Evolutionary conservation across 2,113 vertebrate species (phyloP), one percentile per base, ranked within the genome.

Genomic region (Catharus fuscescens): DNA sequence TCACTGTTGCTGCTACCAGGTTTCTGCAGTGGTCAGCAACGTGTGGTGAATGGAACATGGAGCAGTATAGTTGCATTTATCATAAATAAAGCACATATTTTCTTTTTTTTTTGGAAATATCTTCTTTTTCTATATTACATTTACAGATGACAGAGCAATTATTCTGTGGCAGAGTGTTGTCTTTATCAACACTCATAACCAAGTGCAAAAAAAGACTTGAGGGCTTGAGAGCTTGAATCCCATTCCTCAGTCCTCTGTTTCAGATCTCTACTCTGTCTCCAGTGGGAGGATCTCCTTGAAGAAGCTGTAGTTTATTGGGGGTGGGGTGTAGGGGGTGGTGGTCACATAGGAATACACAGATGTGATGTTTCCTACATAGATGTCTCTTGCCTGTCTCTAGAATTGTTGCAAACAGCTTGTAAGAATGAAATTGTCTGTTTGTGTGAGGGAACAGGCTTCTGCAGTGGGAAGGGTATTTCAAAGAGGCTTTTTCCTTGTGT

Each of bases 1-100:
- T 32, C 32, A 23, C 32, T 87, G 3, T 66, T 92, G 74, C 62
- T 79, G 32, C 57, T 24, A 29, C 28, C 21, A 64, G 64, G 8
- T 73, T 80, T 82, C 66, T 70, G 50, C 45, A 59, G 50, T 57
- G 59, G 54, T 76, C 61, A 76, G 74, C 64, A 79, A 14, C 0
- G 1, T 13, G 36, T 47, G n/a, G 28, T 73, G n/a, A 34, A 47
- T 89, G 40, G 62, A 82, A 12, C 18, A 5, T 76, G n/a, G 45
- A 80, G 77, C 81, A 88, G 19, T 62, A 40, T 25, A 56, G 42
- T 57, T 90, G 61, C 93, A 61, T 92, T 90, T 83, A 83, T 62
- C 80, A 60, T 93, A 95, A 94, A 87, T 89, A 78, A 89, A 94
- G 24, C 87, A 90, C 7, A 1, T 31, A 23, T 72, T 86, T 93